Evolutionary conservation across 1,140 invertebrate species (phyloP), one percentile per base, ranked within the genome.

Genomic region (Tetranychus cinnabarinus): DNA sequence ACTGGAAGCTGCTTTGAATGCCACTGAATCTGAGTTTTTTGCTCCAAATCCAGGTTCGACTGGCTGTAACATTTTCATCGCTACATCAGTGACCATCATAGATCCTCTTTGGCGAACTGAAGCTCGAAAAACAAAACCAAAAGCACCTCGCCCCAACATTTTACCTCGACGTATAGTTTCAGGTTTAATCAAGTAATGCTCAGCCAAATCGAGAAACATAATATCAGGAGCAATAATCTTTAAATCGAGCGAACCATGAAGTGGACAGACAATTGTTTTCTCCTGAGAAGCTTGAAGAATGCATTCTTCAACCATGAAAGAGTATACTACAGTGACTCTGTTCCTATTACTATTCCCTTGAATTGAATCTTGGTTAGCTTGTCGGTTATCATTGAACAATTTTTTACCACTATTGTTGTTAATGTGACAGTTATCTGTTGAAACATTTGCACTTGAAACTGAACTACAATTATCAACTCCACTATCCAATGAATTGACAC

Each of bases 31-130:
- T 1, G 80, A 80, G 34, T 81, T 78, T 61, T 81, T 79, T 15
- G 84, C 82, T 62, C 82, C 80, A 0, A 80, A 75, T 31, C 86
- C 87, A 2, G 89, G 88, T 55, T 88, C 84, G 10, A 92, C 85
- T 0, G 90, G 91, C 69, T 95, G 89, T 42, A 96, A 71, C 80
- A 93, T 89, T 74, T 97, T 97, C 72, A 97, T 82, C 1, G 93
- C 93, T 1, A 97, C 88, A 64, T 86, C 79, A 37, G 37, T 48
- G 10, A 39, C 3, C 2, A 15, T 60, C 31, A 56, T 55, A 10
- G 56, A 42, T 6, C 58, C 57, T 39, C 45, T 59, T 74, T 10
- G 73, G 61, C 81, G 80, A 72, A 85, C 84, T 2, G 78, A 79
- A 23, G 78, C 90, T 69, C 83, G 82, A 70, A 92, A 93, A 1